Evolutionary conservation across 2,888 invertebrate species (phyloP).

Genomic region (Pyrrhia umbra): DNA sequence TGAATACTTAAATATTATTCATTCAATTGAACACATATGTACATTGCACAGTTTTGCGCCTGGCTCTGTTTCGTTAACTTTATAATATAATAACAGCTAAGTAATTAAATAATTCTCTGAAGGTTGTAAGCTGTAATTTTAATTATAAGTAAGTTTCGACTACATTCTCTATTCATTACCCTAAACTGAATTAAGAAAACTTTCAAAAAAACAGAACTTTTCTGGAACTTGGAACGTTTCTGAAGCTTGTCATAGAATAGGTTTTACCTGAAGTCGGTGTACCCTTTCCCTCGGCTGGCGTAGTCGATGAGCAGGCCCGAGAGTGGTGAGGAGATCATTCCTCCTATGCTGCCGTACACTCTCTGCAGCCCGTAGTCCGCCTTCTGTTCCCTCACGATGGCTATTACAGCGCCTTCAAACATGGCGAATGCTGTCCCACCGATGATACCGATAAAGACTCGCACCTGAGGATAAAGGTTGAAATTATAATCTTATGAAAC

Average conservation of each 20-base stretch:
- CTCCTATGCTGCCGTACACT: slow-evolving; percentile 94
- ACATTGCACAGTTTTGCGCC: background rate
- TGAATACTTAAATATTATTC: background rate
- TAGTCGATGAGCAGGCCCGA: slow-evolving; percentile 94
- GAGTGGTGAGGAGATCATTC: slow-evolving; percentile 94
- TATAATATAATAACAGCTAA: background rate
- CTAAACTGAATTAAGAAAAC: slow-evolving; percentile 15
- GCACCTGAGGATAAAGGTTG: slow-evolving; percentile 74
- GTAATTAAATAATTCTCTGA: slow-evolving; percentile 1
- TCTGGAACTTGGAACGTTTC: too few species aligned
- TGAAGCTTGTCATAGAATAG: background rate
- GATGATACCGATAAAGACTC: slow-evolving; percentile 92
- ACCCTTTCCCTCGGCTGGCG: slow-evolving; percentile 92
- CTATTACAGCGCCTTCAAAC: slow-evolving; percentile 95
- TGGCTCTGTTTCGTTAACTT: slow-evolving; percentile 3
- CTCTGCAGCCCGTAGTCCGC: slow-evolving; percentile 95
- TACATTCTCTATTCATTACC: background rate
- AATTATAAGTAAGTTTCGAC: background rate
- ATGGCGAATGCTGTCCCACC: slow-evolving; percentile 94
- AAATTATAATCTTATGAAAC: background rate
- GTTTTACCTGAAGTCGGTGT: slow-evolving; percentile 93
- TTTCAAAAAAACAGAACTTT: background rate
- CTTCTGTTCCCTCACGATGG: slow-evolving; percentile 93
- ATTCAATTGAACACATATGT: background rate
- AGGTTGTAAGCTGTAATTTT: too few species aligned